Percentiles rank a stretch among this genome's conserved stretches.
Evolutionary conservation across 2,888 invertebrate genomes (phyloP).

Genomic region (Volucella bombylans): DNA sequence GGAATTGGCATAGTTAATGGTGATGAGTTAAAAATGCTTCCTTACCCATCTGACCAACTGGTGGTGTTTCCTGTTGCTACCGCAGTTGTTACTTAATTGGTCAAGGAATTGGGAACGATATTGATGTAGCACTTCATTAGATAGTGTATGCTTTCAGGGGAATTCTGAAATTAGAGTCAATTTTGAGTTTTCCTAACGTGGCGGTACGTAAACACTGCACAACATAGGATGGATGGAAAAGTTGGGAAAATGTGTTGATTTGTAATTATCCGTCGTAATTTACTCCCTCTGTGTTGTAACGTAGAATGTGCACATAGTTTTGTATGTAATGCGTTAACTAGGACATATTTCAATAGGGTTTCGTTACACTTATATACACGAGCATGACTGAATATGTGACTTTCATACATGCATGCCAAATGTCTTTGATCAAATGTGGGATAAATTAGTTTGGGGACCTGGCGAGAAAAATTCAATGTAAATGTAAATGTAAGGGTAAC

Average conservation of each 20-base stretch:
- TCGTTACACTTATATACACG: too few relatives aligned
- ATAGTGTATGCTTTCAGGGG: conserved; percentile 19
- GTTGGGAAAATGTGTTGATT: conserved; percentile 2
- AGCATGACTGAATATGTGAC: too few relatives aligned
- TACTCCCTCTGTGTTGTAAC: background rate
- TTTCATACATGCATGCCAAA: too few relatives aligned
- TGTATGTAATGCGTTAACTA: too few relatives aligned
- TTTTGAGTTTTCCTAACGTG: conserved; percentile 1
- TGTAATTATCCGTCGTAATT: conserved; percentile 23
- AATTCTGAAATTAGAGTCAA: conserved; percentile 37
- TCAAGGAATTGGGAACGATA: conserved; percentile 23
- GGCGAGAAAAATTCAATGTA: too few relatives aligned
- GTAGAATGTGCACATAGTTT: too few relatives aligned
- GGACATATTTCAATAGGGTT: too few relatives aligned
- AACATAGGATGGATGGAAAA: background rate
- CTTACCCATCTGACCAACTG: conserved; percentile 2
- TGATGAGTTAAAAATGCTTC: conserved; percentile 39
- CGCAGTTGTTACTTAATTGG: conserved; percentile 25
- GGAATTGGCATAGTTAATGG: conserved; percentile 64
- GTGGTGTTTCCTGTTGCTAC: background rate
- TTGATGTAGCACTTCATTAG: conserved; percentile 16
- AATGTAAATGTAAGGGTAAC: too few relatives aligned
- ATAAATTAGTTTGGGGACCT: too few relatives aligned
- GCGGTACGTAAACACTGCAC: background rate
- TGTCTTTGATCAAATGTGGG: too few relatives aligned